Evolutionary conservation across 1,140 invertebrate genomes (phyloP).

Genomic region (Dreissena rostriformis): DNA sequence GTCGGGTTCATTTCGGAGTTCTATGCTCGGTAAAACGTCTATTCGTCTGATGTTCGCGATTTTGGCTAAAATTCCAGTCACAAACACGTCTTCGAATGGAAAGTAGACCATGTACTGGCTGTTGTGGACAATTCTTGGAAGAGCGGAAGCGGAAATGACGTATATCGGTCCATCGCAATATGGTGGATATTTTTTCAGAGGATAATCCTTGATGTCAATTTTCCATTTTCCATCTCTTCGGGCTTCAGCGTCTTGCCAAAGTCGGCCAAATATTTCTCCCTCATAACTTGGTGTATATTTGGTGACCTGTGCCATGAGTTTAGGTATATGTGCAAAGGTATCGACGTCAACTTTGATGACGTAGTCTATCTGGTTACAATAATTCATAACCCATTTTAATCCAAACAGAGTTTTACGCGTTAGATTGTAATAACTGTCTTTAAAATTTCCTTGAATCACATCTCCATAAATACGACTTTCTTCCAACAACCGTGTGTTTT

Average conservation of each 20-base stretch:
- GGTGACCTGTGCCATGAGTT: constrained; percentile 39
- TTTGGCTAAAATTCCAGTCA: constrained; percentile 71
- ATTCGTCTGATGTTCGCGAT: constrained; percentile 33
- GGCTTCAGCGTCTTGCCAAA: neutral
- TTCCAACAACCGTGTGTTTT: constrained; percentile 3
- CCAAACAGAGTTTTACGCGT: constrained; percentile 88
- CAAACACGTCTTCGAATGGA: constrained; percentile 78
- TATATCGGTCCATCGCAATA: constrained; percentile 78
- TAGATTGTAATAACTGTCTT: constrained; percentile 69
- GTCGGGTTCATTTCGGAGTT: constrained; percentile 10
- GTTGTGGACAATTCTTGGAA: constrained; percentile 67
- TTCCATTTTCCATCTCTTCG: constrained; percentile 40
- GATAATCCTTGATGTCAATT: constrained; percentile 43
- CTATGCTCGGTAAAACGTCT: constrained; percentile 20
- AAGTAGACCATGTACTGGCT: constrained; percentile 63
- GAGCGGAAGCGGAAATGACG: constrained; percentile 72
- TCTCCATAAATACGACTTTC: constrained; percentile 60
- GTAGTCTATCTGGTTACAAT: constrained; percentile 85
- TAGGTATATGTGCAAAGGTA: constrained; percentile 88
- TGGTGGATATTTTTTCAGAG: constrained; percentile 65
- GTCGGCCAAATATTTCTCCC: constrained; percentile 7
- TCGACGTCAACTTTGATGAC: constrained; percentile 95
- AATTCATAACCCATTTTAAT: constrained; percentile 87
- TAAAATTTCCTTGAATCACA: constrained; percentile 69
- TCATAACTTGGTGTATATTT: too few species aligned